These are phyloP conservation scores for Pristionchus exspectatus DNA, from an alignment of 2,888 invertebrate species.

Conservation along the genomic window DNA sequence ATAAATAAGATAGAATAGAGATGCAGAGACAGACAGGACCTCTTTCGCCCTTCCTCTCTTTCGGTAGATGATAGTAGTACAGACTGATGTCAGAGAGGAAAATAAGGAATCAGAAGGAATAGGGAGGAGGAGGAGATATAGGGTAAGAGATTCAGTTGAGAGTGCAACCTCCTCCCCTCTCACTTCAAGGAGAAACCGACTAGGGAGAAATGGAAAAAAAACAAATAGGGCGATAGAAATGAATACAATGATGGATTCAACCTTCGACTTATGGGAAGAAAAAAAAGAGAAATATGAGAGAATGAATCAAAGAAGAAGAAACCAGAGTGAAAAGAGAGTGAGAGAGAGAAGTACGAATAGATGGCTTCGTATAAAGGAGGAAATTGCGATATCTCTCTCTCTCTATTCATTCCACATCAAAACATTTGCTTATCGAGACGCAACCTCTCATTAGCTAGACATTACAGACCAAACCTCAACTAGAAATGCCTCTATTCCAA, in stretches of 20 bases:
- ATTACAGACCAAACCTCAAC: not conserved
- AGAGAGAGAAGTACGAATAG: not conserved
- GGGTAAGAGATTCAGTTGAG: conserved; percentile 18
- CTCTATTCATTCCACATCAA: not conserved
- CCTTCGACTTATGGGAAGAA: conserved; percentile 19
- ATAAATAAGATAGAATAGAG: not conserved
- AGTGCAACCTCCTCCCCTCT: not conserved
- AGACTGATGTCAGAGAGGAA: not conserved
- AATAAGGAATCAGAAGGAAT: not conserved
- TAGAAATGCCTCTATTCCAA: not conserved
- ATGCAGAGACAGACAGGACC: not conserved
- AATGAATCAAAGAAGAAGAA: conserved; percentile 1
- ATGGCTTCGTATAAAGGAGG: not conserved
- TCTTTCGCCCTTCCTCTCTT: too few relatives aligned
- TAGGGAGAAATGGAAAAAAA: conserved; percentile 26
- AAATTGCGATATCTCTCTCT: not conserved
- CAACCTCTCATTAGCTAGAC: not conserved
- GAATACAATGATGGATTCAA: conserved; percentile 28
- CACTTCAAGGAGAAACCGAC: conserved; percentile 14
- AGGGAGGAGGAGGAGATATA: not conserved
- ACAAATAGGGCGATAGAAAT: conserved; percentile 14
- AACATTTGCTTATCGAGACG: not conserved
- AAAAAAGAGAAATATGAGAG: not conserved
- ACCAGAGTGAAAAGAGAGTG: not conserved
- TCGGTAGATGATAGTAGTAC: too few relatives aligned